phyloP scores from a whole-genome alignment of 2,113 vertebrate genomes.

The Scytalopus superciliaris region DNA sequence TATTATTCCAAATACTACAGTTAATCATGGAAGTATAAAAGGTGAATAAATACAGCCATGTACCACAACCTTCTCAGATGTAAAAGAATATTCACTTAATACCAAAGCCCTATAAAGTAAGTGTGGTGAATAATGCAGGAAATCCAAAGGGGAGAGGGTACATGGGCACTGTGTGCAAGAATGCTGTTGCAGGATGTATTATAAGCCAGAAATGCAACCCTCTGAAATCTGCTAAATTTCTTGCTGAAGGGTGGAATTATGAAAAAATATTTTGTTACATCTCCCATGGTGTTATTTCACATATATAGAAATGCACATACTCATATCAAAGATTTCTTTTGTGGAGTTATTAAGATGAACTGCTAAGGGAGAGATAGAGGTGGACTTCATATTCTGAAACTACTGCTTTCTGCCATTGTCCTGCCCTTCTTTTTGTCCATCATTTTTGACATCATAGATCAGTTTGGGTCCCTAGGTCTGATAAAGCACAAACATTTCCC shows the following conservation, averaged over 20 bases:
- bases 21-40: neutral
- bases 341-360: neutral
- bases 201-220: neutral
- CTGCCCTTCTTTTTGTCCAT: neutral
- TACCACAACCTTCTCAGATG: neutral
- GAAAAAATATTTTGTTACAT: neutral
- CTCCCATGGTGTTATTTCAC: neutral
- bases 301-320: fast-evolving
- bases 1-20: neutral
- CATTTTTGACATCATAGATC: neutral
- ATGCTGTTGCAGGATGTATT: neutral
- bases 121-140: neutral
- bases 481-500: neutral
- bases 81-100: neutral
- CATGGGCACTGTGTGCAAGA: neutral
- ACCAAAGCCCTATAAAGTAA: neutral
- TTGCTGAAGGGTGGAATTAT: neutral
- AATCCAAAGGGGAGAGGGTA: neutral
- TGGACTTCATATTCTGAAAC: neutral
- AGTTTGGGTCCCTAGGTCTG: neutral
- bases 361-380: neutral
- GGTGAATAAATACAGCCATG: neutral
- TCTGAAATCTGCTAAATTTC: neutral
- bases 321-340: neutral
- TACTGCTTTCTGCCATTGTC: neutral